phyloP scores from a whole-genome alignment of 2,888 invertebrate species.

The Coelogynopora nodosa region DNA sequence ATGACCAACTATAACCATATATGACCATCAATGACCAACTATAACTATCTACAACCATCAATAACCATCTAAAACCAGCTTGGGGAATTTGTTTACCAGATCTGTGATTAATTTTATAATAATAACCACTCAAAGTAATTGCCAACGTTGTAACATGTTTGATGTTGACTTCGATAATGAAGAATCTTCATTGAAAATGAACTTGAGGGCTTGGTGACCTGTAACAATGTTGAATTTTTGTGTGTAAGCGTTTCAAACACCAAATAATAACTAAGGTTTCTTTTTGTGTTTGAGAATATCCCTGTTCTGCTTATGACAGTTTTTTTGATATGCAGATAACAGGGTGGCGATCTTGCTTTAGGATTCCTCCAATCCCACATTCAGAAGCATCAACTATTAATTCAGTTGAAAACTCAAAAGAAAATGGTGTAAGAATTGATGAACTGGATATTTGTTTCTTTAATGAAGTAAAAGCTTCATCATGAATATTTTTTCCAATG shows the following conservation, averaged over 20 bases:
- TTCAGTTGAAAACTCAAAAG: background rate
- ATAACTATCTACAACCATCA: too few species aligned
- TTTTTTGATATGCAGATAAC: background rate
- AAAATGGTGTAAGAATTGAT: background rate
- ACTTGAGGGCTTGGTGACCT: background rate
- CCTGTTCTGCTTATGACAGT: background rate
- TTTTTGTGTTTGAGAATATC: slow-evolving; percentile 10
- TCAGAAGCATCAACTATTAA: background rate
- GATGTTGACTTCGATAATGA: background rate
- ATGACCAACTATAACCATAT: too few species aligned
- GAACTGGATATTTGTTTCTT: background rate
- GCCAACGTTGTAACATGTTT: background rate
- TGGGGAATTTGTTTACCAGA: background rate
- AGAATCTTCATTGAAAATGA: background rate
- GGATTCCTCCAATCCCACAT: background rate
- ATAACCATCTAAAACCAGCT: too few species aligned
- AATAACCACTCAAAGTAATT: background rate
- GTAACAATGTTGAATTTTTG: background rate
- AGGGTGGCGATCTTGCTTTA: background rate
- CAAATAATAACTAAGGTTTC: background rate
- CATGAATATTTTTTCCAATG: background rate
- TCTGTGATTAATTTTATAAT: background rate
- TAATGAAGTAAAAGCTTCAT: background rate
- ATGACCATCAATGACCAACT: too few species aligned
- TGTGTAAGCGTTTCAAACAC: background rate